Base-by-base conservation (phyloP, 2,113 vertebrate species). In the Anguilla japonica region DNA sequence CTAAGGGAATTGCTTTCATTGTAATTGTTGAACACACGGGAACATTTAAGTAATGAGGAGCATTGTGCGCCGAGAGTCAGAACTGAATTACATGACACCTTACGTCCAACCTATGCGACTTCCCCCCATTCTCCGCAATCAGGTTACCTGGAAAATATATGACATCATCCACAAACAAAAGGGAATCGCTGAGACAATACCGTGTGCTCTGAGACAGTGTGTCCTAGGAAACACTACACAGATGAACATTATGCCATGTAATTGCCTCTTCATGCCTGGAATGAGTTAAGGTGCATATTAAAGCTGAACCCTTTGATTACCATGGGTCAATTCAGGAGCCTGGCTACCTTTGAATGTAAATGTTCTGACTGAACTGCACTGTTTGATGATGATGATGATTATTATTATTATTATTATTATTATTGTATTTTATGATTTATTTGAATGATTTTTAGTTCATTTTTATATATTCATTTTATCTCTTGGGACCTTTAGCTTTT, bases 111-210 rank as follows among this genome's bases (percentile, higher is more conserved):
- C 71, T 1, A 34, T 75, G 22, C 13, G 5, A 13, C 71, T 11
- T 34, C 71, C 71, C 34, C 5, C 71, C 71, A 34, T 75, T 75
- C 71, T 1, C 71, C 34, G 8, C 26, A 13, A 34, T 75, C n/a
- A 34, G n/a, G n/a, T 75, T 75, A 75, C 26, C 71, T 34, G n/a
- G 26, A 34, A 13, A 75, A 75, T 71, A 34, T 26, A 75, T 75
- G 71, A 75, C n/a, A 13, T 75, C 71, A 75, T 75, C 71, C 26
- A 75, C 71, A 75, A 75, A 75, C 71, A 75, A 71, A 71, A 71
- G 63, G 63, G 71, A 34, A 13, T 2, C 13, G 26, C 71, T 34
- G 71, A 75, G 16, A 75, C 71, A 75, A 26, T 75, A 75, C 26
- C 5, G 5, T 34, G 71, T 63, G 71, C 8, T 34, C 29, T 29